Base-by-base conservation (phyloP, 2,113 vertebrate species). In the Phycodurus eques region DNA sequence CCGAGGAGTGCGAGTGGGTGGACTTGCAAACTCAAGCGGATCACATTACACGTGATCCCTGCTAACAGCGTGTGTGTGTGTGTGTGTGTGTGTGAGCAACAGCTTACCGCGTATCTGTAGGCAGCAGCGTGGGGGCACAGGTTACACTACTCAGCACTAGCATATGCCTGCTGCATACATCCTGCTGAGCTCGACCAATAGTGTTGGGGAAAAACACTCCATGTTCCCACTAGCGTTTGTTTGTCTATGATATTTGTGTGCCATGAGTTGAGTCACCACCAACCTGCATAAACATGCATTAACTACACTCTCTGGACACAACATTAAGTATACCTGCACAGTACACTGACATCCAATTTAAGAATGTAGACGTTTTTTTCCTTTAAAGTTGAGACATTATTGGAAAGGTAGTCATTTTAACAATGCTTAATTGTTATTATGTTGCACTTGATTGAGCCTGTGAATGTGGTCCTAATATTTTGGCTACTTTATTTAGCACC, bases 11-110 rank as follows among this genome's bases (percentile, higher is more conserved):
- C 84, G 88, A 76, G 92, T 92, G 84, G 90, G 90, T 71, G 84
- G 88, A 88, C 84, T 90, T 89, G 87, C 88, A 90, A 88, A 91
- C 88, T 91, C 86, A 80, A 89, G 89, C 85, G 83, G 90, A 91
- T 91, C 88, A 88, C 88, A 92, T 90, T 91, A 91, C 91, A 90
- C 88, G 83, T 91, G 90, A 91, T 89, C 90, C 90, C 83, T 90
- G 87, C 86, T 85, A 90, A 85, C 87, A 84, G 75, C 83, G 86
- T 47, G 44, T 77, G 80, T 39, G 84, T 82, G 87, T 91, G 88
- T 39, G 85, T 77, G 80, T 82, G 87, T 91, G 88, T 39, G 85
- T 83, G 87, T 90, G 89, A 87, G 88, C 85, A 90, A 80, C 86
- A 79, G 84, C 88, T 90, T 81, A 87, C 76, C 82, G 87, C 78